Evolutionary conservation across 2,888 invertebrate species (phyloP).

Genomic region (Helleia helle): DNA sequence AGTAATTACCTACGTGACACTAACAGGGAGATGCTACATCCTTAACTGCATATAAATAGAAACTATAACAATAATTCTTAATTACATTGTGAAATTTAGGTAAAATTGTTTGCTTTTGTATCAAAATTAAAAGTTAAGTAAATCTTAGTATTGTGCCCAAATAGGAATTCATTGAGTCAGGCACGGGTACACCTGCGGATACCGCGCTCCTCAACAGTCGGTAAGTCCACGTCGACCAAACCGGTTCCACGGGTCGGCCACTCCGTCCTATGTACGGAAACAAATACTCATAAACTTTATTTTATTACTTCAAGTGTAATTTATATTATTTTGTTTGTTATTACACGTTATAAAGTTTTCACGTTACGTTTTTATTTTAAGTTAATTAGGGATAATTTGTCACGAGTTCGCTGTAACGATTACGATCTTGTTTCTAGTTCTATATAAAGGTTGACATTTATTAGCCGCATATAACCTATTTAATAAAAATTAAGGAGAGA

Average conservation of each 20-base stretch:
- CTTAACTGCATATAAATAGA: too few species aligned
- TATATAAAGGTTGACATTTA: too few species aligned
- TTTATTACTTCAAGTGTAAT: slow-evolving; percentile 6
- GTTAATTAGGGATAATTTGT: neutral
- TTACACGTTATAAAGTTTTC: neutral
- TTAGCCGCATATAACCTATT: too few species aligned
- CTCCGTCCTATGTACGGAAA: slow-evolving; percentile 69
- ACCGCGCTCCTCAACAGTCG: slow-evolving; percentile 63
- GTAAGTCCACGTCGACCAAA: slow-evolving; percentile 67
- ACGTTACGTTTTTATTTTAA: neutral
- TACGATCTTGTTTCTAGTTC: too few species aligned
- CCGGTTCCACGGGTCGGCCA: too few species aligned
- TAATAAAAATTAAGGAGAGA: too few species aligned
- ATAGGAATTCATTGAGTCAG: slow-evolving; percentile 59
- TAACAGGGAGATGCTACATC: too few species aligned
- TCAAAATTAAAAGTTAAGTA: slow-evolving; percentile 19
- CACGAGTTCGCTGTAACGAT: neutral
- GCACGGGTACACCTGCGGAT: slow-evolving; percentile 69
- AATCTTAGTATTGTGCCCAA: slow-evolving; percentile 47
- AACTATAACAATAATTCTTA: too few species aligned
- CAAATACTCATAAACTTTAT: slow-evolving; percentile 33
- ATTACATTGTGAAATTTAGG: too few species aligned
- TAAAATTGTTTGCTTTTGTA: slow-evolving; percentile 9
- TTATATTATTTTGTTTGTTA: slow-evolving; percentile 6
- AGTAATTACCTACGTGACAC: too few species aligned